Percentiles rank a stretch among this genome's conserved stretches.
Evolutionary conservation across 1,140 invertebrate species (phyloP).

Genomic region (Schlechtendalia chinensis): DNA sequence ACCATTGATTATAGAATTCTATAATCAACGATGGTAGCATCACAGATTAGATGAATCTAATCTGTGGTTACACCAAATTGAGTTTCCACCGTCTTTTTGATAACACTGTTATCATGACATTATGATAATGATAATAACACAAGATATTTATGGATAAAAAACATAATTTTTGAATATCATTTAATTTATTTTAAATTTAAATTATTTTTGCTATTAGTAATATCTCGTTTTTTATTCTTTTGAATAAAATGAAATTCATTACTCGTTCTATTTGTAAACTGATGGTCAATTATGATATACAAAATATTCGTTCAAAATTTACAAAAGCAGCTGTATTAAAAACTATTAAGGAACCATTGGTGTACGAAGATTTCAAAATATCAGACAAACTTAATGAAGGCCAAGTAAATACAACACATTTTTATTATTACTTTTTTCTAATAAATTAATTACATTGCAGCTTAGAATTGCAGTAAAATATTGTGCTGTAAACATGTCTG

Average conservation of each 20-base stretch:
- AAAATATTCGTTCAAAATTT: constrained; percentile 31
- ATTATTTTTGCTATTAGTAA: no score
- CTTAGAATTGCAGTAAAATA: constrained; percentile 62
- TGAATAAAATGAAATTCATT: constrained; percentile 15
- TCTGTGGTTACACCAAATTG: no score
- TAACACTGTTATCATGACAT: no score
- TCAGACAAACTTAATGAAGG: constrained; percentile 55
- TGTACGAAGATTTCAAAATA: constrained; percentile 57
- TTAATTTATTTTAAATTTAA: no score
- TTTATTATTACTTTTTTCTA: constrained; percentile 15
- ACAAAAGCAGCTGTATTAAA: constrained; percentile 58
- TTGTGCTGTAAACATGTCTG: constrained; percentile 64
- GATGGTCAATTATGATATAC: neutral
- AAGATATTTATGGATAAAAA: no score
- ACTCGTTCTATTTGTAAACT: constrained; percentile 3
- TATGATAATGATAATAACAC: no score
- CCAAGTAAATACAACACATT: constrained; percentile 55
- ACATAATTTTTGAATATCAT: no score
- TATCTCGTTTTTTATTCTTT: no score
- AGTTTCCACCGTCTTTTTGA: no score
- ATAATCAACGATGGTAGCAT: no score
- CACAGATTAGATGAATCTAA: no score
- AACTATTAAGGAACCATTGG: constrained; percentile 57
- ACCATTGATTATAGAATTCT: no score
- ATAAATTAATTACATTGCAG: constrained; percentile 55